Base-by-base conservation (phyloP, 2,113 vertebrate species). In the Stegostoma tigrinum region DNA sequence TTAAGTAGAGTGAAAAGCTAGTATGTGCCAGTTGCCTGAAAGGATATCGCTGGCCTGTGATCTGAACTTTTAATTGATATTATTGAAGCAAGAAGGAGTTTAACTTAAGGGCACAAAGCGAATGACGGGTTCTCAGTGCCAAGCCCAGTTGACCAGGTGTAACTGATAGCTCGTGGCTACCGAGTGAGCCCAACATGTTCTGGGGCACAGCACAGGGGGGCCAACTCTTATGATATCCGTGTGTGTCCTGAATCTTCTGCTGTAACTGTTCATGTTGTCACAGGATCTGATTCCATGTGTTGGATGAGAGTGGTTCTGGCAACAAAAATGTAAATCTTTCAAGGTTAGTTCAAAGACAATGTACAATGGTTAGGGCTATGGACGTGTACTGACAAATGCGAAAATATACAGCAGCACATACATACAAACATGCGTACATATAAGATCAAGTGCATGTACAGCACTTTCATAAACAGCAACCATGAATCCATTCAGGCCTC, bases 11-110 rank as follows among this genome's bases (percentile, higher is more conserved):
- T 23, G 61, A n/a, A n/a, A 38, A 15, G 89, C 89, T 38, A 61
- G n/a, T 61, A 66, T 19, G n/a, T 45, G n/a, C 61, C 55, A 67
- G n/a, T 93, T n/a, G 89, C 89, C 87, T 67, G 34, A n/a, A 38
- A 93, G 89, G n/a, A 67, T 34, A 93, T 93, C 19, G n/a, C 61
- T 23, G 61, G 89, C 89, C 89, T 93, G 61, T 66, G 61, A 93
- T 64, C 89, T 93, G 89, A 93, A 66, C 89, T 66, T 93, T 93
- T 93, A 93, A 93, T 93, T 93, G 89, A 93, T 93, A 93, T 93
- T 67, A 93, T 38, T 93, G 89, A 93, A 93, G 89, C 89, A 93
- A 21, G 89, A 93, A 93, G 89, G 55, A 91, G 55, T 93, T 93
- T 93, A 66, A 66, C 89, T 66, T 7, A 61, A 93, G 89, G 89